A percentile compares a stretch with the other conserved stretches of the same genome.
Evolutionary conservation across 2,113 vertebrate species (phyloP).

Genomic region (Passer montanus): DNA sequence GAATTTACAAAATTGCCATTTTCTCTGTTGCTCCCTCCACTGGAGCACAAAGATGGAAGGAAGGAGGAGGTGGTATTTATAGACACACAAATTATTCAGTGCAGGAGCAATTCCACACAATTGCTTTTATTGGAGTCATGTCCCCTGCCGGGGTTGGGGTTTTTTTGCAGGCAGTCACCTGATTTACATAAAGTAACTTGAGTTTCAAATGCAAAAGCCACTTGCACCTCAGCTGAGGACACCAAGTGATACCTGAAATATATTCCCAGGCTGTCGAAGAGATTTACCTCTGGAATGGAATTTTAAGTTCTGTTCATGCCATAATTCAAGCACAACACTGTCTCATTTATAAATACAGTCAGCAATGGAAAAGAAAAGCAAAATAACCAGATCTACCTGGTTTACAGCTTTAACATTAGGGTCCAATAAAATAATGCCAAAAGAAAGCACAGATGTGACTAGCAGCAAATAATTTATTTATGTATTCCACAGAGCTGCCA

Average conservation of each 20-base stretch:
- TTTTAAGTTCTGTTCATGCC: background rate
- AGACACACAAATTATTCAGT: background rate
- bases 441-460: background rate
- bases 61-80: background rate
- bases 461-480: background rate
- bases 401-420: background rate
- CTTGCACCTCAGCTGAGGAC: background rate
- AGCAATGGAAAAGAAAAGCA: background rate
- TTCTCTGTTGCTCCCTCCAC: background rate
- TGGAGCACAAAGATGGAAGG: background rate
- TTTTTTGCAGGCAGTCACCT: background rate
- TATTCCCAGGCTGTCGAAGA: background rate
- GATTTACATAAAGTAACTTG: background rate
- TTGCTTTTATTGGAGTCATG: background rate
- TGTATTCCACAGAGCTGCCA: background rate
- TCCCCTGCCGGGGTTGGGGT: rapidly evolving
- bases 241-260: background rate
- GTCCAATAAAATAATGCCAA: background rate
- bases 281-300: background rate
- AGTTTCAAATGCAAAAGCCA: background rate
- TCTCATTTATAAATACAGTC: background rate
- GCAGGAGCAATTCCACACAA: conserved; percentile 1
- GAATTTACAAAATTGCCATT: background rate
- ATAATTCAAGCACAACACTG: background rate
- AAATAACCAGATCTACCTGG: background rate